Conservation (phyloP, 2,113 vertebrate species). For the Barbus barbus region DNA sequence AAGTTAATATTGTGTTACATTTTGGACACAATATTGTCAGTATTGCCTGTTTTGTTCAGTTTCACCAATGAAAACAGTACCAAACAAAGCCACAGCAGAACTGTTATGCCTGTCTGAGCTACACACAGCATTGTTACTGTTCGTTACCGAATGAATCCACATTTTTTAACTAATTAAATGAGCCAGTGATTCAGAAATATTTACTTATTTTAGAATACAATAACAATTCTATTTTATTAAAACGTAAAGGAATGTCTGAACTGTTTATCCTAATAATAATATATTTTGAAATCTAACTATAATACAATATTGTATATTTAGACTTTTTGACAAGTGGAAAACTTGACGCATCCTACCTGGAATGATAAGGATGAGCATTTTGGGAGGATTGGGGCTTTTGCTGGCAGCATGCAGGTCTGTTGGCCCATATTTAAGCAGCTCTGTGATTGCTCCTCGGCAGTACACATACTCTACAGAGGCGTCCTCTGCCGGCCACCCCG, state of each 20-base stretch:
- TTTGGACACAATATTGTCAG: neutral
- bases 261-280: neutral
- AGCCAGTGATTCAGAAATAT: neutral
- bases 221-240: neutral
- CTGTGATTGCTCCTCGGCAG: constrained; percentile 73
- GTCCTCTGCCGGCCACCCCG: constrained; percentile 41
- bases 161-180: neutral
- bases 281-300: neutral
- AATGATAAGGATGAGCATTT: constrained; percentile 73
- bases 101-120: neutral
- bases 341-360: constrained; percentile 68
- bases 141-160: too few species aligned
- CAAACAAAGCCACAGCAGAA: neutral
- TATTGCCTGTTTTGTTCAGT: neutral
- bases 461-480: constrained; percentile 67
- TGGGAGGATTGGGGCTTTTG: constrained; percentile 30
- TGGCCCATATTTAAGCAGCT: constrained; percentile 74
- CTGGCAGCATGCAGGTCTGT: constrained; percentile 51
- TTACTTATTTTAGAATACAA: neutral
- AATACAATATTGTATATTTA: neutral
- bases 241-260: neutral
- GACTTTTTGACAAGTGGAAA: too few species aligned
- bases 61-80: neutral
- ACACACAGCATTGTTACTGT: too few species aligned
- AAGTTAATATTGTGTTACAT: neutral